phyloP scores from a whole-genome alignment of 2,797 vertebrate species.

The Mionectes olivaceus region DNA sequence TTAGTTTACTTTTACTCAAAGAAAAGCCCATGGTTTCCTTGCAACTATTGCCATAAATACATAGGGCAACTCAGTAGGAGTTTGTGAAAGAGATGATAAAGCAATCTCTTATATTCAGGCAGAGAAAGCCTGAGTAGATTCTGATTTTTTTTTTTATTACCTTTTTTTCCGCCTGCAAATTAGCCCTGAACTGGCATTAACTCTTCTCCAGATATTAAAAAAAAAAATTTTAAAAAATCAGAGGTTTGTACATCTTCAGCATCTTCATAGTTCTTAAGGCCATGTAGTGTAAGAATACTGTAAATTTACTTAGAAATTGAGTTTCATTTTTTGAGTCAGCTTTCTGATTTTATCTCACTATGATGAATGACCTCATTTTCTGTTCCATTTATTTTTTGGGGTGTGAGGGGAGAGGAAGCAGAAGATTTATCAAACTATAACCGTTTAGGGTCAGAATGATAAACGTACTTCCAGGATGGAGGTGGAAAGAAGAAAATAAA shows the following conservation, averaged over 20 bases:
- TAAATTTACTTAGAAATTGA: background rate
- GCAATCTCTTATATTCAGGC: background rate
- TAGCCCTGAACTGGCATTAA: background rate
- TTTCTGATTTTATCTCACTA: background rate
- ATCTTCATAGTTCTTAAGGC: background rate
- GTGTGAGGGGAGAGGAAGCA: background rate
- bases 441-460: background rate
- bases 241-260: background rate
- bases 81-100: background rate
- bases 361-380: constrained; percentile 21
- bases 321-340: background rate
- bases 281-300: background rate
- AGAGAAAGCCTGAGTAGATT: background rate
- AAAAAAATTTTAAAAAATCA: background rate
- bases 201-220: background rate
- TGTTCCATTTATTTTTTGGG: background rate
- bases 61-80: background rate
- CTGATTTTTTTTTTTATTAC: background rate
- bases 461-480: background rate
- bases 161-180: background rate
- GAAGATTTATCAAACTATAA: background rate
- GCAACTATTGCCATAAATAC: background rate
- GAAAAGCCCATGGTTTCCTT: background rate
- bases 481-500: background rate
- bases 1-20: background rate